Base-by-base conservation (phyloP, 2,113 vertebrate species). In the Raja brachyura region DNA sequence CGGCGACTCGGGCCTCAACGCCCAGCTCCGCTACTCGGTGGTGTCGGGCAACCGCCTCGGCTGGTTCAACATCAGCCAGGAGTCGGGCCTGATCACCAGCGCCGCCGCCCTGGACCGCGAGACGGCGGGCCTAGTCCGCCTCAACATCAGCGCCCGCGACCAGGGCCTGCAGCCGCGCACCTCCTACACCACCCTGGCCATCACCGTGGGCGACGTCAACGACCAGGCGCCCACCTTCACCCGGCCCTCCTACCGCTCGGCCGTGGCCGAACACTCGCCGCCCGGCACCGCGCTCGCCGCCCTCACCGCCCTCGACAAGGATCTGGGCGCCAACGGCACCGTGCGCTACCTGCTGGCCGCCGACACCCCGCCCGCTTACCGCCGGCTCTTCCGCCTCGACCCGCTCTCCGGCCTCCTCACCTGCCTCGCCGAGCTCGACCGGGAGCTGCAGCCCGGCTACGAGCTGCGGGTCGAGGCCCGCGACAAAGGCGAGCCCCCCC, bases 101-200 rank as follows among this genome's bases (percentile, higher is more conserved):
- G 95, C 96, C 0, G 95, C 96, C 74, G 59, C 94, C 4, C 95
- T 99, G 93, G 98, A 99, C 95, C 95, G 98, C 14, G 99, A 99
- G 95, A 96, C 96, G 1, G 97, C 97, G 31, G 97, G 98, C 93
- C 96, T 97, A 94, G 95, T 99, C 81, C 97, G 98, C 73, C 96
- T 99, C 76, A 99, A 99, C 94, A 96, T 99, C 94, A 99, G 98
- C 83, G 99, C 98, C 93, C 97, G 97, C 61, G 99, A 99, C 96
- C 98, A 98, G 95, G 98, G 98, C 0, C 97, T 98, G 76, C 98
- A 99, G 95, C 99, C 99, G 93, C 98, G 97, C 93, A 96, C 99
- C 39, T 98, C 98, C 48, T 99, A 98, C 0, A 97, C 98, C 0
- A 97, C 97, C 94, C 95, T 99, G 14, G 95, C 98, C 20, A 97